Conservation (phyloP, 2,888 invertebrate species). For the Temnothorax unifasciatus region DNA sequence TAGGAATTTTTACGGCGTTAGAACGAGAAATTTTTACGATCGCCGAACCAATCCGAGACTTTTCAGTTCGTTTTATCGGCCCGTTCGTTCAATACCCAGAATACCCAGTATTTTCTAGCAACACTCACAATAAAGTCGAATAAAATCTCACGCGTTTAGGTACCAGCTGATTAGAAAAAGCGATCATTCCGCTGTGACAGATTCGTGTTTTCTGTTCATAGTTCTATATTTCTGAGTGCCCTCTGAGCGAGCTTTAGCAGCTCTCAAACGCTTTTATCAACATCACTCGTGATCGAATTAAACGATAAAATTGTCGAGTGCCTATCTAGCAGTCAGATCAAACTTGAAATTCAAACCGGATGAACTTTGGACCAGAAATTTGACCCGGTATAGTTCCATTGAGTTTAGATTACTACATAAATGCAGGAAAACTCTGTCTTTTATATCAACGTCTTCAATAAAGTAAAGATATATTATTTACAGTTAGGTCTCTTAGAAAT, state of each 20-base stretch:
- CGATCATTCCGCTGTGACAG: background rate
- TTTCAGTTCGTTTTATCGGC: background rate
- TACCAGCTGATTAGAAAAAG: background rate
- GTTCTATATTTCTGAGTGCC: background rate
- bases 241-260: background rate
- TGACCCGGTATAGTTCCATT: background rate
- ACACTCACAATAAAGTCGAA: background rate
- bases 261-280: constrained; percentile 29
- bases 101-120: background rate
- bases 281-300: constrained; percentile 6
- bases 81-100: background rate
- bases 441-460: background rate
- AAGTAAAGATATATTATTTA: background rate
- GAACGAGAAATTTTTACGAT: constrained; percentile 12
- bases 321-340: background rate
- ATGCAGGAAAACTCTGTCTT: background rate
- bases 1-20: background rate
- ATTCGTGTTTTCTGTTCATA: background rate
- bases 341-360: background rate
- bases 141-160: background rate
- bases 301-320: constrained; percentile 36
- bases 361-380: background rate
- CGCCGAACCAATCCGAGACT: background rate
- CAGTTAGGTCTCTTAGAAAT: too few relatives aligned
- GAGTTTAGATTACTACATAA: background rate